phyloP scores from a whole-genome alignment of 2,113 vertebrate genomes.

The Mastomys natalensis region DNA sequence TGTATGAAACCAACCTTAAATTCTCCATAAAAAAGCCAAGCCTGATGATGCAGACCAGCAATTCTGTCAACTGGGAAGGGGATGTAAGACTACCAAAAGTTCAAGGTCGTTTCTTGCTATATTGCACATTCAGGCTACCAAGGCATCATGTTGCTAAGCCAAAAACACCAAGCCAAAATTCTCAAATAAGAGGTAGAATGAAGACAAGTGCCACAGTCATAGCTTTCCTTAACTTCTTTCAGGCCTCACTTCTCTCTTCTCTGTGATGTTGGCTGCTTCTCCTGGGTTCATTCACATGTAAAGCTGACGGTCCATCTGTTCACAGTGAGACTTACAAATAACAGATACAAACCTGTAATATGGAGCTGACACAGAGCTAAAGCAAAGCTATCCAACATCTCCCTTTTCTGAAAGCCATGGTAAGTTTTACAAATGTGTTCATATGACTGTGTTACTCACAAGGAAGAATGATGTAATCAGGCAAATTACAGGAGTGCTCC shows the following conservation, averaged over 20 bases:
- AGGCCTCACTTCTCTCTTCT: neutral
- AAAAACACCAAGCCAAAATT: neutral
- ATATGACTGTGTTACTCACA: neutral
- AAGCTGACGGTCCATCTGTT: constrained; percentile 63
- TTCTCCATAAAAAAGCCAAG: neutral
- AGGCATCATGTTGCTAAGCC: neutral
- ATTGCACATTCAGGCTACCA: neutral
- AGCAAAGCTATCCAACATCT: constrained; percentile 53
- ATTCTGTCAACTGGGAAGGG: neutral
- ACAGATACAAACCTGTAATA: constrained; percentile 52
- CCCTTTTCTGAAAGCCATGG: constrained; percentile 31
- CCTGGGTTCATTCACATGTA: constrained; percentile 42
- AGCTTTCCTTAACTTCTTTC: neutral
- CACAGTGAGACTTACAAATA: constrained; percentile 53
- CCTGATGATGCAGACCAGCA: neutral
- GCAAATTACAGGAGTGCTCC: constrained; percentile 20
- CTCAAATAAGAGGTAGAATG: neutral
- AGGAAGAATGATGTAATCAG: neutral
- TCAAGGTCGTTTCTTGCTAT: neutral
- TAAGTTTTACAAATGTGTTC: constrained; percentile 24
- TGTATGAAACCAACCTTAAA: neutral
- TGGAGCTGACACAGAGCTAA: constrained; percentile 48
- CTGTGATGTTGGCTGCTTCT: neutral
- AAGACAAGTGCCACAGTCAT: neutral
- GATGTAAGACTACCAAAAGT: neutral